phyloP scores from a whole-genome alignment of 1,140 invertebrate genomes.

The Drosophila nebulosa region DNA sequence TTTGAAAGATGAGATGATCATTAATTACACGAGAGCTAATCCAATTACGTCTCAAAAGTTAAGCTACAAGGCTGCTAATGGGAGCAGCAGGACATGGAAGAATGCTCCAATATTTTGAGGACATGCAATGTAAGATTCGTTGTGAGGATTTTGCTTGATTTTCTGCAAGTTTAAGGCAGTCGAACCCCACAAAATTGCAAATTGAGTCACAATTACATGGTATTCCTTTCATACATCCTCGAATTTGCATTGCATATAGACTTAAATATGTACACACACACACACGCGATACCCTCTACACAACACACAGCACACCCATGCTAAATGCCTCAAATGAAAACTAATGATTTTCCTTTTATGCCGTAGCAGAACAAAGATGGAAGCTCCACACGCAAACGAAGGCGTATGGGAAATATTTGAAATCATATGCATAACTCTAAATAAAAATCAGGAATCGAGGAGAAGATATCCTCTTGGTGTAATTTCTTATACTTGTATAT shows the following conservation, averaged over 20 bases:
- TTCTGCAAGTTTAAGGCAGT: slow-evolving; percentile 19
- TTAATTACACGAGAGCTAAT: neutral
- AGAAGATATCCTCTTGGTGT: too few species aligned
- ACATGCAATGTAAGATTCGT: too few species aligned
- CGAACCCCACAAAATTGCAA: slow-evolving; percentile 24
- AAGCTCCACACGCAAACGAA: neutral
- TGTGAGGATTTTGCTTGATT: too few species aligned
- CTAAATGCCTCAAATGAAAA: slow-evolving; percentile 51
- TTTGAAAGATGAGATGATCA: neutral
- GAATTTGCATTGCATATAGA: slow-evolving; percentile 45
- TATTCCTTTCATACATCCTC: neutral
- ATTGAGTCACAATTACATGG: neutral
- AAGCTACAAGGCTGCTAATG: too few species aligned
- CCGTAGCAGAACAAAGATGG: neutral
- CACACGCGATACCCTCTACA: neutral
- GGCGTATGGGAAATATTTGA: neutral
- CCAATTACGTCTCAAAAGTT: neutral
- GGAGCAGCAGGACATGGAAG: too few species aligned
- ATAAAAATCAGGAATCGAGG: too few species aligned
- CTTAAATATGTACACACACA: neutral
- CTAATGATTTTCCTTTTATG: slow-evolving; percentile 29
- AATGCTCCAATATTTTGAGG: too few species aligned
- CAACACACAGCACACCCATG: too few species aligned
- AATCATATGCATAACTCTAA: neutral
- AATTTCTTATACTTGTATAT: too few species aligned